A percentile compares a stretch with the other conserved stretches of the same genome.
Evolutionary conservation across 2,888 invertebrate genomes (phyloP).

Genomic region (Microctonus brassicae): DNA sequence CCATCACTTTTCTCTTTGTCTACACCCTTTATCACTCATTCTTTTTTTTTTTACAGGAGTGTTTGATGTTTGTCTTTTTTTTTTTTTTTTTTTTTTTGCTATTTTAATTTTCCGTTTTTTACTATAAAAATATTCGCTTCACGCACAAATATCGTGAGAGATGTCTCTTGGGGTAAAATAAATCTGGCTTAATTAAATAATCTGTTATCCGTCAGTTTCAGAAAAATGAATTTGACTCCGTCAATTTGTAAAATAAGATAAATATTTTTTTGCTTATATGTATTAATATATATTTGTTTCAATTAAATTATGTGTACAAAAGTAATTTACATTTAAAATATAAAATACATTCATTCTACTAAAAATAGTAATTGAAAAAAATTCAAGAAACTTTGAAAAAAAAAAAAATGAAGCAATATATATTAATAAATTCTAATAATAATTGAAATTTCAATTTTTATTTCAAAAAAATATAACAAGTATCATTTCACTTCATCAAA

Average conservation of each 20-base stretch:
- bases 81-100: not conserved
- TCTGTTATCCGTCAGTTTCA: not conserved
- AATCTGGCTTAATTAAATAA: conserved; percentile 2
- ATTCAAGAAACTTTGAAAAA: no score
- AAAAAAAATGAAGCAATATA: no score
- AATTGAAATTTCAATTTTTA: no score
- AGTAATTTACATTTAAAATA: no score
- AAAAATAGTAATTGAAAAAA: no score
- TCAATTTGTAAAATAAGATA: not conserved
- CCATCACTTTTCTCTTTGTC: not conserved
- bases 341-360: no score
- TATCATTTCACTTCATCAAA: no score
- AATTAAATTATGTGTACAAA: no score
- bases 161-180: not conserved
- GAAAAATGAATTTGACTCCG: not conserved
- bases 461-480: no score
- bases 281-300: no score
- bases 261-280: no score
- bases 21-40: not conserved
- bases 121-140: not conserved
- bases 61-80: not conserved
- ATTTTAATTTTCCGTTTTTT: not conserved
- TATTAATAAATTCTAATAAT: no score
- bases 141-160: not conserved
- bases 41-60: not conserved